Conservation (phyloP, 2,113 vertebrate species). For the Stictonetta naevosa region DNA sequence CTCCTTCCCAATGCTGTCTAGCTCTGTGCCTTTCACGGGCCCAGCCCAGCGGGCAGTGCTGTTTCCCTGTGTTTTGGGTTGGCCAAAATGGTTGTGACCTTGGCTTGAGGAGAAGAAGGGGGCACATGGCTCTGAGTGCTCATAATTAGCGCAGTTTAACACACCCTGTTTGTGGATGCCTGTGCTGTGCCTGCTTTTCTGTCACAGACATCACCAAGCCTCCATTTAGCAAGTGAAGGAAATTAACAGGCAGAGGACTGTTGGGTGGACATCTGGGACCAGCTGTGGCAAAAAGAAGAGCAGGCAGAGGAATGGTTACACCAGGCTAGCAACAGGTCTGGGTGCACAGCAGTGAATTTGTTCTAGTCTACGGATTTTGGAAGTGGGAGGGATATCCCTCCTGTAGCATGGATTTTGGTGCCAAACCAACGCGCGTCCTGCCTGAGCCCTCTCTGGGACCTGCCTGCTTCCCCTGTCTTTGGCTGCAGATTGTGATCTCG, state of each 20-base stretch:
- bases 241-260: not conserved
- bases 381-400: not conserved
- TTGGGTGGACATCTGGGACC: not conserved
- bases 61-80: not conserved
- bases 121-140: rapidly evolving
- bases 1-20: not conserved
- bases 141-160: not conserved
- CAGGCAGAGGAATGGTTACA: too few species aligned
- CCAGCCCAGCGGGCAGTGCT: not conserved
- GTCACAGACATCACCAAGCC: not conserved
- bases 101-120: not conserved
- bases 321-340: not conserved
- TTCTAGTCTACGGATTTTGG: not conserved
- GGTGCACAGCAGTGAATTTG: not conserved
- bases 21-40: not conserved
- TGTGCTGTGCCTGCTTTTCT: not conserved
- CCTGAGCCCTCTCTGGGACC: rapidly evolving
- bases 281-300: not conserved
- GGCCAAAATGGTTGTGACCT: not conserved
- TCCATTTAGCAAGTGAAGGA: not conserved
- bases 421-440: not conserved
- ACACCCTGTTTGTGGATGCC: not conserved
- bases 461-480: not conserved
- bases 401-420: rapidly evolving
- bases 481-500: rapidly evolving